Base-by-base conservation (phyloP, 2,113 vertebrate species). In the Caracal caracal region DNA sequence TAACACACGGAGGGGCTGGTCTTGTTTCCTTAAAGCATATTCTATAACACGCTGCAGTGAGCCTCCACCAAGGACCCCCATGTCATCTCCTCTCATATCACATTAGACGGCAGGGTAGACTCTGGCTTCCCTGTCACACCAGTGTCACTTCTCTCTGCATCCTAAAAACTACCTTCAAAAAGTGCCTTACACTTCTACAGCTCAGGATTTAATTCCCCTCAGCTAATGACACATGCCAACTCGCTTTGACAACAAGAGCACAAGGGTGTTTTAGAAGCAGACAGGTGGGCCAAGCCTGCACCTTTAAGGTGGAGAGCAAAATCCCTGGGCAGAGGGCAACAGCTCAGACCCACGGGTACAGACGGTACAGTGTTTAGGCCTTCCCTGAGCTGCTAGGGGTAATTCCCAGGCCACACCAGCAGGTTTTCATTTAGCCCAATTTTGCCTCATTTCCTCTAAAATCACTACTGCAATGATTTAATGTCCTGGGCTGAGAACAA, bases 401-500 rank as follows among this genome's bases (percentile, higher is more conserved):
- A 89, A 90, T 66, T 79, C 81, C 92, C 95, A 56, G 76, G 93
- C 78, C 86, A 86, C 56, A 28, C 53, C 86, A 93, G 73, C 93
- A 97, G 96, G 95, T 97, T 89, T 97, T 98, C 97, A 95, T 94
- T 95, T 97, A 93, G 88, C 70, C 95, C 88, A 33, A 65, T 95
- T 97, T 97, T 97, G 87, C 98, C 97, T 98, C 93, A 96, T 97
- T 98, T 98, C 93, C 95, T 98, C 95, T 96, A 66, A 94, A 96
- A 95, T 94, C 90, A 90, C 96, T 98, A 98, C 98, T 90, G 68
- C 97, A 95, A 90, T 87, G 95, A 97, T 98, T 97, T 97, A 97
- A 84, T 80, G 95, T 81, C 61, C 93, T 47, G 70, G 93, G 68
- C 83, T 93, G 78, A 80, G 96, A 94, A 68, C 70, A 97, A 93